Conservation (phyloP, 2,113 vertebrate species). For the Phalacrocorax brasilianus region DNA sequence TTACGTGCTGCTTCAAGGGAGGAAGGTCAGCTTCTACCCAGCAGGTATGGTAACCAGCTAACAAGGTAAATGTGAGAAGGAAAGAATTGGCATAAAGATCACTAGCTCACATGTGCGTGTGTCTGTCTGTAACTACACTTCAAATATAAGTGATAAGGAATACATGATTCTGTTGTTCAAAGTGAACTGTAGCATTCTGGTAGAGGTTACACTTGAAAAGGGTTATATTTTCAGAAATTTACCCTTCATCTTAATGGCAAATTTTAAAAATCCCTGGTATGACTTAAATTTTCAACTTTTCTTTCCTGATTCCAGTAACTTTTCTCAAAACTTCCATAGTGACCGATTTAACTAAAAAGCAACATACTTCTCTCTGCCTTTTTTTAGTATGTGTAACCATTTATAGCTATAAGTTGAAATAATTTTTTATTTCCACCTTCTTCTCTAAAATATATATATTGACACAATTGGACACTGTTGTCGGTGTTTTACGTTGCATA, state of each 20-base stretch:
- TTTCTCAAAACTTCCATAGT: background rate
- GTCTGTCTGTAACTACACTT: background rate
- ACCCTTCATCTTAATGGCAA: background rate
- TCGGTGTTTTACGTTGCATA: background rate
- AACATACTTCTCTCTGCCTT: background rate
- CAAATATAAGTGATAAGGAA: background rate
- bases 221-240: background rate
- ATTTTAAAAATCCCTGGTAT: background rate
- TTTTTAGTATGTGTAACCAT: background rate
- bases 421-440: background rate
- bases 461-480: background rate
- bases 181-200: background rate
- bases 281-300: background rate
- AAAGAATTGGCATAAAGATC: background rate
- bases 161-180: background rate
- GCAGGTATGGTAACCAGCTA: background rate
- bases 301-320: background rate
- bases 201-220: background rate
- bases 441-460: background rate
- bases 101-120: background rate
- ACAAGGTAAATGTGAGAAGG: background rate
- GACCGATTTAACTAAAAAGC: background rate
- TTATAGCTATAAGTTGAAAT: background rate
- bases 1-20: background rate
- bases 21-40: background rate